These are phyloP conservation scores for Callosobruchus maculatus DNA, from an alignment of 2,888 invertebrate genomes.

Conservation along the genomic window DNA sequence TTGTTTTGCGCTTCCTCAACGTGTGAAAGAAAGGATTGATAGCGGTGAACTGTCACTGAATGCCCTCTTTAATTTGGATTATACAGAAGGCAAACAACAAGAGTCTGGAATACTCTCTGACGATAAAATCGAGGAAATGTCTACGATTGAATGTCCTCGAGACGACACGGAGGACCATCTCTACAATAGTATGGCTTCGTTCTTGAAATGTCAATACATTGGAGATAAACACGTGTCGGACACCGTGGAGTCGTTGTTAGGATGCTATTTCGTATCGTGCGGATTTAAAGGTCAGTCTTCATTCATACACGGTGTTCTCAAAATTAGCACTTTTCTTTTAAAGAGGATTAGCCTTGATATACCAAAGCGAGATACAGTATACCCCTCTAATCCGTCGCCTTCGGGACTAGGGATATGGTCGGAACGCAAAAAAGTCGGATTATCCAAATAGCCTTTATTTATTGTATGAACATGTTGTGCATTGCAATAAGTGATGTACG, in stretches of 20 bases:
- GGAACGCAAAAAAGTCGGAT: no score
- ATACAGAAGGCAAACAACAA: slow-evolving; percentile 47
- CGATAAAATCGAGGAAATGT: slow-evolving; percentile 27
- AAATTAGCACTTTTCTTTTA: no score
- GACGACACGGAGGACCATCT: slow-evolving; percentile 32
- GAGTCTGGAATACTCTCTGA: slow-evolving; percentile 35
- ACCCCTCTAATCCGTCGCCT: no score
- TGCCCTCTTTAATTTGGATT: slow-evolving; percentile 50
- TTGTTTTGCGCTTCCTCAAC: slow-evolving; percentile 60
- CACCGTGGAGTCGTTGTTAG: slow-evolving; percentile 81
- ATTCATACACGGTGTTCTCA: no score
- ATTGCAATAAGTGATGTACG: no score
- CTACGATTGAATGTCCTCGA: slow-evolving; percentile 20
- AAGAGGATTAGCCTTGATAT: no score
- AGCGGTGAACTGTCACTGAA: slow-evolving; percentile 45
- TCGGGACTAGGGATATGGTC: no score
- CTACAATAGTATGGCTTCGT: slow-evolving; percentile 44
- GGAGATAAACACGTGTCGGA: slow-evolving; percentile 74
- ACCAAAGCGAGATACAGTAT: no score
- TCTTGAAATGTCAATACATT: slow-evolving; percentile 51
- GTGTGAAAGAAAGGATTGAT: slow-evolving; percentile 48
- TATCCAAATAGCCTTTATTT: no score
- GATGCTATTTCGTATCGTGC: slow-evolving; percentile 62
- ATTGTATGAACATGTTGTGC: no score
- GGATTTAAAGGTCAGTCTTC: slow-evolving; percentile 44